These are phyloP conservation scores for Melanaphis sacchari DNA, from an alignment of 1,140 invertebrate species.

Conservation along the genomic window DNA sequence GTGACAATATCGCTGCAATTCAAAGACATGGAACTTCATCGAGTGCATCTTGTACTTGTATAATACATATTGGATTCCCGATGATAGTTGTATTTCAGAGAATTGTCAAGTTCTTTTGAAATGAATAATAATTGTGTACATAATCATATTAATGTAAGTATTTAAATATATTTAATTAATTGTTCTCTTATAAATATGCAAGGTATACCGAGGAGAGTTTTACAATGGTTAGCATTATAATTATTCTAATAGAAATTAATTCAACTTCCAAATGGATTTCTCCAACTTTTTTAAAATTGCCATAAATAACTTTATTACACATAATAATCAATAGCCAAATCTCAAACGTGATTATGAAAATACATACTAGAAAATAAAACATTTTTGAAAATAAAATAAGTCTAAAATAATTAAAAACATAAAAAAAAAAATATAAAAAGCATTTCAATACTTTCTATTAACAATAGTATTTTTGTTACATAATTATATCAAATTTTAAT, in stretches of 20 bases:
- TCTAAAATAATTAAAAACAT: too few relatives aligned
- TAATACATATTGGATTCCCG: not conserved
- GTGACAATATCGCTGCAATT: constrained; percentile 62
- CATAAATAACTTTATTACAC: too few relatives aligned
- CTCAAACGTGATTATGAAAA: too few relatives aligned
- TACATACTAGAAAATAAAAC: too few relatives aligned
- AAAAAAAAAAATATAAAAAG: too few relatives aligned
- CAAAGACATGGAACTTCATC: constrained; percentile 61
- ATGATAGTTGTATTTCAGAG: not conserved
- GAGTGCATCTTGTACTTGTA: not conserved
- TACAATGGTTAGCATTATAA: too few relatives aligned
- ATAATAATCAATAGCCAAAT: too few relatives aligned
- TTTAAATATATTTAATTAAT: not conserved
- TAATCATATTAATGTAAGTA: constrained; percentile 8
- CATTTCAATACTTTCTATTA: too few relatives aligned
- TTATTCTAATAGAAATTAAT: not conserved
- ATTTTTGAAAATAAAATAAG: too few relatives aligned
- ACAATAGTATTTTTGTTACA: too few relatives aligned
- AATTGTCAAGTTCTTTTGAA: not conserved
- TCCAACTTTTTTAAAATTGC: not conserved
- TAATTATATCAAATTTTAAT: too few relatives aligned
- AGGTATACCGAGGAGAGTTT: not conserved
- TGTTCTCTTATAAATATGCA: not conserved
- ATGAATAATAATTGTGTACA: not conserved
- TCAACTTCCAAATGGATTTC: not conserved